A percentile compares a stretch with the other conserved stretches of the same genome.
phyloP scores from a whole-genome alignment of 2,888 invertebrate species.

The Odontocerum albicorne region DNA sequence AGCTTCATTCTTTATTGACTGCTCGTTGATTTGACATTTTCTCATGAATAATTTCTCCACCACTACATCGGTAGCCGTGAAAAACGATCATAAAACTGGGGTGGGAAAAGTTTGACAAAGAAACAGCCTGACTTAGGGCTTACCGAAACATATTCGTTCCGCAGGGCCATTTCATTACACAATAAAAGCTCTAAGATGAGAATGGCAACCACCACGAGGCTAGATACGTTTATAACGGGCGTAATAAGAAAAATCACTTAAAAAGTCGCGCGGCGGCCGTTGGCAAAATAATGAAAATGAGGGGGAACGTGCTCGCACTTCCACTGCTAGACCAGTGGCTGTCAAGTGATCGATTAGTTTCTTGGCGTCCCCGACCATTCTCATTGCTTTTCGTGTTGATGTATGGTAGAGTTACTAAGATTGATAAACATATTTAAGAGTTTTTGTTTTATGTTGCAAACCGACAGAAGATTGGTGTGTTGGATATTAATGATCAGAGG shows the following conservation, averaged over 20 bases:
- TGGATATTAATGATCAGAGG: too few species aligned
- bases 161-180: constrained; percentile 35
- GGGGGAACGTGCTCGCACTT: too few species aligned
- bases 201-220: constrained; percentile 22
- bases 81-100: constrained; percentile 32
- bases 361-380: too few species aligned
- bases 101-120: constrained; percentile 27
- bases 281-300: constrained; percentile 17
- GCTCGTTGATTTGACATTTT: constrained; percentile 33
- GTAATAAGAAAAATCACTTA: constrained; percentile 59
- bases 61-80: constrained; percentile 18
- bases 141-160: constrained; percentile 35
- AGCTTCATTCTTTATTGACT: constrained; percentile 27
- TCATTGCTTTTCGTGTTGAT: too few species aligned
- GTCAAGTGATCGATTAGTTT: too few species aligned
- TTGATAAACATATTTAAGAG: too few species aligned
- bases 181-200: constrained; percentile 33
- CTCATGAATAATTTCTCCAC: constrained; percentile 35
- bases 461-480: too few species aligned
- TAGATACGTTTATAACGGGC: constrained; percentile 38
- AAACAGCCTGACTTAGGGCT: constrained; percentile 20
- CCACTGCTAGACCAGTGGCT: too few species aligned
- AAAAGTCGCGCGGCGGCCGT: constrained; percentile 43
- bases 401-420: too few species aligned
- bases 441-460: too few species aligned